Percentiles rank a stretch among this genome's conserved stretches.
These are phyloP conservation scores for Caenorhabditis briggsae DNA, from an alignment of 1,140 invertebrate genomes.

Conservation along the genomic window DNA sequence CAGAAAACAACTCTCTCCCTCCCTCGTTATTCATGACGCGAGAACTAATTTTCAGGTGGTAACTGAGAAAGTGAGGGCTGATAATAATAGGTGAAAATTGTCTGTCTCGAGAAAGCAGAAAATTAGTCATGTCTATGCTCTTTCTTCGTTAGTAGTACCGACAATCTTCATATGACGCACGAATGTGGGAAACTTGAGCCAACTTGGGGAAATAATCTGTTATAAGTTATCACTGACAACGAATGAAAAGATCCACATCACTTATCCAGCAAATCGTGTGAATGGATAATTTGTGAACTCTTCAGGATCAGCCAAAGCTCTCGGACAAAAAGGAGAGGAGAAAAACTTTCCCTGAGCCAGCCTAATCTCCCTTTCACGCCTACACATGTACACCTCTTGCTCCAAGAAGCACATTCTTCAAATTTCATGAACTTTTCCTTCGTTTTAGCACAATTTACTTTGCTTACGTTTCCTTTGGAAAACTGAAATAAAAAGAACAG, in stretches of 20 bases:
- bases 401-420: constrained; percentile 16
- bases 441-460: not conserved
- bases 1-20: not conserved
- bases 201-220: not conserved
- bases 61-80: not conserved
- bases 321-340: not conserved
- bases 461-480: not conserved
- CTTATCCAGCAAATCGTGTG: not conserved
- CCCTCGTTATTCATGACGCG: not conserved
- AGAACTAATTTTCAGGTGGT: constrained; percentile 11
- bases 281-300: not conserved
- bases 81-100: constrained; percentile 6
- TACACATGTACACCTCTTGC: not conserved
- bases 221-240: too few species aligned
- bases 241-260: too few species aligned
- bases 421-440: constrained; percentile 5
- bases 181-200: not conserved
- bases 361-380: not conserved
- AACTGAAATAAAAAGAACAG: not conserved
- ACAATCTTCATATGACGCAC: not conserved
- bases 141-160: not conserved
- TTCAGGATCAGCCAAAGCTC: not conserved
- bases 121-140: constrained; percentile 15
- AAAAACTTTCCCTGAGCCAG: not conserved
- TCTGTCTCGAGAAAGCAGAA: not conserved